Conservation (phyloP, 2,113 vertebrate genomes). For the Dicaeum eximium region DNA sequence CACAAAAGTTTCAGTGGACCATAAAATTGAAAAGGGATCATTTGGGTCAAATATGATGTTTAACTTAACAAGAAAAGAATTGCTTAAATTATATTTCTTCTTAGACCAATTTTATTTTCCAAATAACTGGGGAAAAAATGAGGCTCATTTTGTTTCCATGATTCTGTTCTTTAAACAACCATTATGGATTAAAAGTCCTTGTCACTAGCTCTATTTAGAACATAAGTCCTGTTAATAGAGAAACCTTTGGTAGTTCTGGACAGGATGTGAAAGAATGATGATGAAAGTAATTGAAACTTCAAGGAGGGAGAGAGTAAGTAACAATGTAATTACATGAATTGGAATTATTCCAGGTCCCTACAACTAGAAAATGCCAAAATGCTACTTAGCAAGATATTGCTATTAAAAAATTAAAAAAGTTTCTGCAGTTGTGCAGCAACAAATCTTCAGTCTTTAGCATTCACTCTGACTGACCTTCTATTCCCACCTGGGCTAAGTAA, state of each 20-base stretch:
- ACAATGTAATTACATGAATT: conserved; percentile 3
- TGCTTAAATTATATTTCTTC: background rate
- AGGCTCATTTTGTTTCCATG: background rate
- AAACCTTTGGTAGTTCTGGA: background rate
- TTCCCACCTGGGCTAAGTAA: background rate
- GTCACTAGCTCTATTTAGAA: background rate
- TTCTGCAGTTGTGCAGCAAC: background rate
- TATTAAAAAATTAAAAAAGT: background rate
- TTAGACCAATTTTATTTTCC: background rate
- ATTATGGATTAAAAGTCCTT: background rate
- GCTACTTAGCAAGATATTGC: background rate
- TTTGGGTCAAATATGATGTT: background rate
- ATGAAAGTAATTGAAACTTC: conserved; percentile 17
- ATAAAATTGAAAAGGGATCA: background rate
- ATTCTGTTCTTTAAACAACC: background rate
- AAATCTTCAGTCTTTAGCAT: background rate
- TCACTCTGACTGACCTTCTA: conserved; percentile 6
- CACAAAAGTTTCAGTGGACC: background rate
- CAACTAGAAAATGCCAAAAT: conserved; percentile 29
- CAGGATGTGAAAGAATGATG: conserved; percentile 24
- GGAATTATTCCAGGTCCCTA: conserved; percentile 12
- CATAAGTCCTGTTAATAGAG: background rate
- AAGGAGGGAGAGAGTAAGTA: background rate
- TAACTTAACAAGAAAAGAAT: background rate
- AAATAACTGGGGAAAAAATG: background rate